Percentiles rank a stretch among this genome's conserved stretches.
These are phyloP conservation scores for Bombus sylvicola DNA, from an alignment of 1,140 invertebrate species.

Conservation along the genomic window DNA sequence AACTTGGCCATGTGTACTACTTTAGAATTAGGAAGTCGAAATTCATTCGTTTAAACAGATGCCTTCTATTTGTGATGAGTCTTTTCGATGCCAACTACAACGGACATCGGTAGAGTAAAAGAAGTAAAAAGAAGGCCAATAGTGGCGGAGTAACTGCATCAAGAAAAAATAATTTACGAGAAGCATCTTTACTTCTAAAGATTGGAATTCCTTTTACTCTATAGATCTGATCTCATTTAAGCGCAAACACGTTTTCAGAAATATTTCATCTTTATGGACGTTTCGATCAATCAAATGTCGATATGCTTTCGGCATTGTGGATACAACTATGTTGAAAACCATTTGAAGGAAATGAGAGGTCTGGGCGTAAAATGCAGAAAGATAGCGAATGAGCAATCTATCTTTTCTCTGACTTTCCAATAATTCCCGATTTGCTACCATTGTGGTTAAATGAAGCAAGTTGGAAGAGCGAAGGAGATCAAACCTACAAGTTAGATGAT, in stretches of 20 bases:
- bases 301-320: background rate
- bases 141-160: too few relatives aligned
- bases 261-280: background rate
- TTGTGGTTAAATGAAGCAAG: slow-evolving; percentile 22
- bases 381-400: slow-evolving; percentile 3
- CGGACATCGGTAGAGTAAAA: too few relatives aligned
- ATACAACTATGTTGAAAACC: background rate
- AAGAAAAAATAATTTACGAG: background rate
- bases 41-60: too few relatives aligned
- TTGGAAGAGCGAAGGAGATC: slow-evolving; percentile 1
- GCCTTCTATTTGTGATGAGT: too few relatives aligned
- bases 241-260: background rate
- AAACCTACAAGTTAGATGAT: slow-evolving; percentile 29
- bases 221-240: too few relatives aligned
- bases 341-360: background rate
- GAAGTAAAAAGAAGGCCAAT: too few relatives aligned
- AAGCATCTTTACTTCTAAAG: background rate
- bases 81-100: too few relatives aligned
- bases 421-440: slow-evolving; percentile 12
- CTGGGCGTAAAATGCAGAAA: background rate
- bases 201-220: background rate
- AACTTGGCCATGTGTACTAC: too few relatives aligned
- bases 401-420: slow-evolving; percentile 32
- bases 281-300: background rate
- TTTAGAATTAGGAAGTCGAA: too few relatives aligned